phyloP scores from a whole-genome alignment of 2,113 vertebrate species.

The Coreoperca whiteheadi region DNA sequence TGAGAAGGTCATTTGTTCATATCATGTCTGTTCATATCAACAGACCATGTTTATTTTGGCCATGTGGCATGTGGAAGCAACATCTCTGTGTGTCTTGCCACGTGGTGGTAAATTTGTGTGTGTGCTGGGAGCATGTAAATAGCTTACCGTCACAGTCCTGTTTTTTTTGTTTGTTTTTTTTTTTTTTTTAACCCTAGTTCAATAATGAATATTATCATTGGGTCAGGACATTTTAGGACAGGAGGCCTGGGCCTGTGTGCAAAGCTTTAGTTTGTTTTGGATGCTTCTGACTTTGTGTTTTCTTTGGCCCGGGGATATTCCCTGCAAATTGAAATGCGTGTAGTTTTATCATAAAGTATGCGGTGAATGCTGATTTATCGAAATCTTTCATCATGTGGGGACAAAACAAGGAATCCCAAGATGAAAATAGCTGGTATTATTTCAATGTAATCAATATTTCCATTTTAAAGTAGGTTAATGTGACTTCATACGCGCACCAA shows the following conservation, averaged over 20 bases:
- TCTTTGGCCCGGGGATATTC: not conserved
- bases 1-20: constrained; percentile 11
- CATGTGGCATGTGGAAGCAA: constrained; percentile 69
- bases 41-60: constrained; percentile 63
- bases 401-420: not conserved
- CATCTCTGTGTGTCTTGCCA: constrained; percentile 45
- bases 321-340: not conserved
- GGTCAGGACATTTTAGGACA: not conserved
- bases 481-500: not conserved
- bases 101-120: constrained; percentile 23
- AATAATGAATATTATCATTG: not conserved
- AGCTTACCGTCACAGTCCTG: constrained; percentile 28
- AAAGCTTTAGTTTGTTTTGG: not conserved
- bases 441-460: not conserved
- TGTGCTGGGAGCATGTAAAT: constrained; percentile 39
- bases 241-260: not conserved
- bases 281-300: constrained; percentile 1
- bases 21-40: no score
- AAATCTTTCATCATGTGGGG: not conserved
- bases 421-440: not conserved
- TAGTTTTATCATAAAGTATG: not conserved
- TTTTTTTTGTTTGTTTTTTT: constrained; percentile 26
- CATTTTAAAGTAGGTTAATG: not conserved
- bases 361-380: not conserved
- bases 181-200: constrained; percentile 2